Evolutionary conservation across 2,113 vertebrate genomes (phyloP).

Genomic region (Rhagologus leucostigma): DNA sequence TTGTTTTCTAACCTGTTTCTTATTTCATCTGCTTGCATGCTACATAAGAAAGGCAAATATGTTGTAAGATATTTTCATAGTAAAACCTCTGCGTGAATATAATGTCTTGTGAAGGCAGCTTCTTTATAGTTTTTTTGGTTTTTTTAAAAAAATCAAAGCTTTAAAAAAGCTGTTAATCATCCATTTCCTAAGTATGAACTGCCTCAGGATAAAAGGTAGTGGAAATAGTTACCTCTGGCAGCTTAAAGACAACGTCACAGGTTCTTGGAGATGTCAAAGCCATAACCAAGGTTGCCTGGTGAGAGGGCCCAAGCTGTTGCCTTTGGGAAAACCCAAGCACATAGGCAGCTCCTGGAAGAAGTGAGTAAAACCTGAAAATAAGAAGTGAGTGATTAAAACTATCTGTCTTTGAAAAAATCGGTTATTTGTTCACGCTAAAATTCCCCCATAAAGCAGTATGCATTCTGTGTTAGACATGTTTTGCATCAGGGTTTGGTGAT

Average conservation of each 20-base stretch:
- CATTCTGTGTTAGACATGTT: neutral
- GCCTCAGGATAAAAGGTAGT: neutral
- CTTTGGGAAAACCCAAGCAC: conserved; percentile 46
- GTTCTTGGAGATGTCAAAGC: conserved; percentile 68
- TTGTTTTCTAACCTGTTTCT: neutral
- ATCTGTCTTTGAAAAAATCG: neutral
- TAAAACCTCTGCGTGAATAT: neutral
- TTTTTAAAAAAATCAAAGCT: neutral
- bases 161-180: neutral
- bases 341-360: conserved; percentile 48
- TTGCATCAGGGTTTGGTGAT: neutral
- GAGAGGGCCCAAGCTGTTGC: conserved; percentile 48
- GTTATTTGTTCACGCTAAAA: neutral
- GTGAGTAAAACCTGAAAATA: conserved; percentile 66
- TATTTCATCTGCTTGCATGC: neutral
- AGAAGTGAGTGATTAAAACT: neutral
- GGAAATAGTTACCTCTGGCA: conserved; percentile 64
- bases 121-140: neutral
- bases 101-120: neutral
- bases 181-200: neutral
- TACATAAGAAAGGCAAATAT: neutral
- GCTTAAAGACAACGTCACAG: conserved; percentile 68
- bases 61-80: neutral
- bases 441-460: neutral
- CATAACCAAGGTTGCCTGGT: conserved; percentile 65